Evolutionary conservation across 2,888 invertebrate genomes (phyloP).

Genomic region (Phymatocera aterrima): DNA sequence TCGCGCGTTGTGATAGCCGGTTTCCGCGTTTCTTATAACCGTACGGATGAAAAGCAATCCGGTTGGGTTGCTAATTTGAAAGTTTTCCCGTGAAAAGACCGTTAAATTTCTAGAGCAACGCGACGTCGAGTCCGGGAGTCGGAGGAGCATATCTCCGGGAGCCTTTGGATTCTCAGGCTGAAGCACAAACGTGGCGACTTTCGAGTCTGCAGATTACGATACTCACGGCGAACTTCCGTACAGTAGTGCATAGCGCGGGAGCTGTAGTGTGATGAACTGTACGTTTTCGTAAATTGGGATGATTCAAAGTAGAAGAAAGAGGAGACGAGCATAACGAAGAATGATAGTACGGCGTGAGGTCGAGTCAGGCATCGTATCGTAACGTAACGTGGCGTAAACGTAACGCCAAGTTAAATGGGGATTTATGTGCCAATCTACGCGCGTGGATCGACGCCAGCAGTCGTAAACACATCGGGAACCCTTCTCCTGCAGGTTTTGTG

Average conservation of each 20-base stretch:
- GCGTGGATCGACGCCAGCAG: slow-evolving; percentile 22
- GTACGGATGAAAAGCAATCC: slow-evolving; percentile 26
- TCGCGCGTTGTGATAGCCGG: background rate
- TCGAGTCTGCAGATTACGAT: background rate
- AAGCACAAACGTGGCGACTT: slow-evolving; percentile 19
- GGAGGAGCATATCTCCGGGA: background rate
- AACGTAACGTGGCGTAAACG: background rate
- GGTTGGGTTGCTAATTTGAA: slow-evolving; percentile 7
- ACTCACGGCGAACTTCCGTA: background rate
- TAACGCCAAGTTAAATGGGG: background rate
- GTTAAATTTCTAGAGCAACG: slow-evolving; percentile 1
- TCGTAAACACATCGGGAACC: slow-evolving; percentile 32
- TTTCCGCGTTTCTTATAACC: background rate
- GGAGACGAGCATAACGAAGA: background rate
- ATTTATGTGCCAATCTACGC: background rate
- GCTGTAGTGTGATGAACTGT: too few relatives aligned
- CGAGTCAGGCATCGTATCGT: too few relatives aligned
- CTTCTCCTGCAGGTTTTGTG: slow-evolving; percentile 16
- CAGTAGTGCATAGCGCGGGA: background rate
- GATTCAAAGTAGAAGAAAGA: background rate
- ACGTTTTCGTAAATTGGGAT: background rate
- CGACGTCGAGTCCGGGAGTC: background rate
- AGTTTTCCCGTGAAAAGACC: slow-evolving; percentile 19
- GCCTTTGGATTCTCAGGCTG: background rate
- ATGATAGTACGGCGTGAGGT: too few relatives aligned